Base-by-base conservation (phyloP, 2,888 invertebrate genomes). In the Anarsia innoxiella region DNA sequence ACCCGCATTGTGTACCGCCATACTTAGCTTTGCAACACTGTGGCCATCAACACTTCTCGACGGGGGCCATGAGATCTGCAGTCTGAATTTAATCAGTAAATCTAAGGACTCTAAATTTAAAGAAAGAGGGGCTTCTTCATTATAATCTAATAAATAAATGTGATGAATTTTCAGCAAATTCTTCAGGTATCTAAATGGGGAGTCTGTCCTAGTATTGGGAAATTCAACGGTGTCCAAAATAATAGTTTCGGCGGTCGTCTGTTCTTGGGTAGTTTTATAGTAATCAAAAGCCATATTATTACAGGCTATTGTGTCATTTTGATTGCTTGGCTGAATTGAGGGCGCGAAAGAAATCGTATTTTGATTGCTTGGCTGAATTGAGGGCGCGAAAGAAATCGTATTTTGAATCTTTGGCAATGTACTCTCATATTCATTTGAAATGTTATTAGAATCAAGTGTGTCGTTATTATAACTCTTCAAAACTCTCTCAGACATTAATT, bases 11-110 rank as follows among this genome's bases (percentile, higher is more conserved):
- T 46, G 64, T 26, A 83, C 49, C 2, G 67, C 56, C 12, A 78
- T 48, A 40, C 61, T 63, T 16, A 83, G 49, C 16, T 58, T 42
- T 6, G 79, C 59, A 1, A 70, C 63, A 14, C 41, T 39, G n/a
- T n/a, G n/a, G n/a, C n/a, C n/a, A n/a, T n/a, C n/a, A n/a, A n/a
- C n/a, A n/a, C n/a, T 27, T 67, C 69, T 49, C 77, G 74, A 33
- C n/a, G 4, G 25, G 4, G 2, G 8, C 25, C n/a, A n/a, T 25
- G 66, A 63, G 31, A 71, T 73, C 15, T 61, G 42, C 10, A 79
- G 67, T 59, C 69, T 76, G 41, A 77, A 79, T 49, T 66, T 77
- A 12, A 77, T 60, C 2, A 84, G 60, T 40, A 62, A 66, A n/a
- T n/a, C n/a, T n/a, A n/a, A n/a, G n/a, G n/a, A n/a, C n/a, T n/a